Evolutionary conservation across 2,888 invertebrate species (phyloP).

Genomic region (Eugnorisma glareosa): DNA sequence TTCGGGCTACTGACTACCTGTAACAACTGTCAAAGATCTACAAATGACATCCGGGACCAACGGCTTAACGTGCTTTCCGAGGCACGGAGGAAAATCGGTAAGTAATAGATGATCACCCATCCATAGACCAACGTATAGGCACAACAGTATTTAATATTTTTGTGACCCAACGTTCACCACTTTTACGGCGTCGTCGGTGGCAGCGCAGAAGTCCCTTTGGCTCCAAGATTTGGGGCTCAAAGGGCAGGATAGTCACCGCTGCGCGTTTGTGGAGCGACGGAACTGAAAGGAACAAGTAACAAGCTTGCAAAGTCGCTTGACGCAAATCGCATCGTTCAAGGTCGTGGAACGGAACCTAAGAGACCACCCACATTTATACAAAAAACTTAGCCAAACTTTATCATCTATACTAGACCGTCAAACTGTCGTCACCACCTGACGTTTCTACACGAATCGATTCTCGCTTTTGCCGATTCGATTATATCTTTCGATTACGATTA

Average conservation of each 20-base stretch:
- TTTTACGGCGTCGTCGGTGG: not conserved
- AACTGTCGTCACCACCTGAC: conserved; percentile 42
- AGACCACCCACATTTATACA: not conserved
- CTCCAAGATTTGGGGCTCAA: not conserved
- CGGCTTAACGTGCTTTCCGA: too few species aligned
- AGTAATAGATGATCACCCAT: too few species aligned
- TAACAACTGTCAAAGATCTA: too few species aligned
- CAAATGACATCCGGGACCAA: too few species aligned
- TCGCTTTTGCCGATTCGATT: conserved; percentile 38
- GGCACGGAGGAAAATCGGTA: too few species aligned
- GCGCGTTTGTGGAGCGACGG: not conserved
- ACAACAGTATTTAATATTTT: not conserved
- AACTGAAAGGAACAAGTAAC: not conserved
- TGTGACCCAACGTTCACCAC: not conserved
- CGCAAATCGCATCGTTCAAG: not conserved
- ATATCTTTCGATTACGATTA: conserved; percentile 37
- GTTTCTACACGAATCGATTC: conserved; percentile 38
- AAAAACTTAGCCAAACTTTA: conserved; percentile 42
- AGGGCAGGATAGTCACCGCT: not conserved
- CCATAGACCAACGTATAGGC: too few species aligned
- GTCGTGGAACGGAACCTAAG: not conserved
- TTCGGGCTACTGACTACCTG: too few species aligned
- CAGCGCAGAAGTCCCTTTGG: not conserved
- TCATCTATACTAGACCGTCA: conserved; percentile 14
- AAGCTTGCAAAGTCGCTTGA: too few species aligned